Evolutionary conservation across 2,113 vertebrate species (phyloP), one percentile per base, ranked within the genome.

Genomic region (Opisthocomus hoazin): DNA sequence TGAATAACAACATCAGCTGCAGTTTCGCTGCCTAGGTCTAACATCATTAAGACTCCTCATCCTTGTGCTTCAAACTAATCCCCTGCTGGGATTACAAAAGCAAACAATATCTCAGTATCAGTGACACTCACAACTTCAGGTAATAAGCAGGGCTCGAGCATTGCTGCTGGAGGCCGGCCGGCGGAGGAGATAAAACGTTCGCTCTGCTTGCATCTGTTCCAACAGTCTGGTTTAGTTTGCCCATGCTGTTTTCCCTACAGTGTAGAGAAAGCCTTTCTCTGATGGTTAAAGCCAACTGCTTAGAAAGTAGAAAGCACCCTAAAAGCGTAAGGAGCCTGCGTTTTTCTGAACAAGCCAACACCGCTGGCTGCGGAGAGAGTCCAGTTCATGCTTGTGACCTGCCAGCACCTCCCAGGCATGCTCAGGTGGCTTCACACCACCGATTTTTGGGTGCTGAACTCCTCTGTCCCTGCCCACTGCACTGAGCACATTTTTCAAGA

Each of bases 1-100:
- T 96, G 93, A 95, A 96, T 95, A 96, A 93, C 87, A 91, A 84
- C 92, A 96, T 94, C 95, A 96, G 94, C 96, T 96, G 95, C 90
- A 93, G 82, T 82, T 93, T 91, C 1, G 0, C 58, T 93, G 90
- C 84, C 83, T 63, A 17, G 39, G 87, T 64, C 69, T 86, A 4
- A 46, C 53, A 82, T 93, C 84, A 89, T 89, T 89, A 61, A 69
- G 61, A 34, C 75, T 96, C 51, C 88, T 51, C 54, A 79, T 75
- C 77, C 48, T 89, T 51, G 15, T 77, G 61, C 75, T 84, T 94
- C 89, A 80, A 78, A 76, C 63, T 86, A 79, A 95, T 91, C 81
- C 71, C 73, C 89, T 76, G 61, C 84, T 86, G 94, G 66, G 90
- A 78, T 96, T 78, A 89, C 89, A 84, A 94, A 96, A 95, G 75